Conservation (phyloP, 2,888 invertebrate genomes). For the Lymantria monacha region DNA sequence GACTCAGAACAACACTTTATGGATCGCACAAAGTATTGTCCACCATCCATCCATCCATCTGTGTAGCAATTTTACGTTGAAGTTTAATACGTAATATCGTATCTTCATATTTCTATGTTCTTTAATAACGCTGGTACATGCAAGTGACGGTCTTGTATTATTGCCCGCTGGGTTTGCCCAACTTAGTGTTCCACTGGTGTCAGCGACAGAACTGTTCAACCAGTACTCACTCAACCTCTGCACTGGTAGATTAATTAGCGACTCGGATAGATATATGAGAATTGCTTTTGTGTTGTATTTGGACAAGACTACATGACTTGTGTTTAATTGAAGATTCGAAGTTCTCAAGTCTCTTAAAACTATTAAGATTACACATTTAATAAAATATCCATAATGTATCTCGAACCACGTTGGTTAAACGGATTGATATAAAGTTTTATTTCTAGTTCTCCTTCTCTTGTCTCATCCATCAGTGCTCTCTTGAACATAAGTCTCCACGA, state of each 20-base stretch:
- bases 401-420: too few species aligned
- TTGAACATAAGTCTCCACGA: too few species aligned
- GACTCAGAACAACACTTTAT: too few species aligned
- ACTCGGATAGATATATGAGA: conserved; percentile 12
- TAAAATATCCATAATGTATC: too few species aligned
- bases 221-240: conserved; percentile 32
- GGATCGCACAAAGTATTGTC: too few species aligned
- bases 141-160: conserved; percentile 48
- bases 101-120: not conserved
- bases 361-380: too few species aligned
- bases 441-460: too few species aligned
- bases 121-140: conserved; percentile 28
- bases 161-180: conserved; percentile 47
- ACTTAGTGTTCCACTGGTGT: conserved; percentile 39
- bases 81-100: conserved; percentile 14
- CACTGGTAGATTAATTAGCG: conserved; percentile 36
- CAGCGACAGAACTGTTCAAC: conserved; percentile 35
- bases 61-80: not conserved
- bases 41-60: too few species aligned
- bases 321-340: not conserved
- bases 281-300: not conserved
- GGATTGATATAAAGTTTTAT: too few species aligned
- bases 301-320: not conserved
- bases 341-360: too few species aligned
- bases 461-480: too few species aligned